Evolutionary conservation across 1,140 invertebrate genomes (phyloP).

Genomic region (Magallana ariakensis): DNA sequence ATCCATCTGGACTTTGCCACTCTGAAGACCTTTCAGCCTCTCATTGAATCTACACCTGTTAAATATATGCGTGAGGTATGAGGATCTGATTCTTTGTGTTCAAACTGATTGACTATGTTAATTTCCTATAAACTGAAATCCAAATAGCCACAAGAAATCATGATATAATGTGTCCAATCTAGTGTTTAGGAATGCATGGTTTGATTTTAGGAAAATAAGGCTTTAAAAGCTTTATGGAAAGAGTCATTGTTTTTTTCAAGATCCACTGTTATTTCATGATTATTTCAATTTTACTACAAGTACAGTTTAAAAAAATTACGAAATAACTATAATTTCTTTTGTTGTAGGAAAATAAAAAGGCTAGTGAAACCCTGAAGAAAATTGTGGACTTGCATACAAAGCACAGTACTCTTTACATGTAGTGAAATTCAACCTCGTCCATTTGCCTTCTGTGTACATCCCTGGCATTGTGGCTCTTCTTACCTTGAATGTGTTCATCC

Average conservation of each 20-base stretch:
- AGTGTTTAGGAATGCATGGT: no score
- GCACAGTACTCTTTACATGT: conserved; percentile 32
- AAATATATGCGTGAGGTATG: conserved; percentile 71
- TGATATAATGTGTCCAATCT: no score
- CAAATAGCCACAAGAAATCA: no score
- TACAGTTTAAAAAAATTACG: background rate
- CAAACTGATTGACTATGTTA: background rate
- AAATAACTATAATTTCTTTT: background rate
- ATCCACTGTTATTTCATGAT: no score
- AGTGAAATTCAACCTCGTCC: background rate
- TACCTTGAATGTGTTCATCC: background rate
- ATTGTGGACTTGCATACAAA: conserved; percentile 35
- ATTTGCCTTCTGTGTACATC: no score
- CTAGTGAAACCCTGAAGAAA: conserved; percentile 25
- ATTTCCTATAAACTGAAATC: no score
- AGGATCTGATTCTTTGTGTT: background rate
- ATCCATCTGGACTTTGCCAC: conserved; percentile 66
- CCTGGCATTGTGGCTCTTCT: background rate
- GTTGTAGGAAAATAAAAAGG: conserved; percentile 33
- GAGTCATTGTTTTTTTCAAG: no score
- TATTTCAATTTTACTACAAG: background rate
- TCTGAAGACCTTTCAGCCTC: conserved; percentile 70
- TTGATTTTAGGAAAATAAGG: no score
- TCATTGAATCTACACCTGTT: conserved; percentile 69
- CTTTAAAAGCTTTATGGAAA: no score